Conservation (phyloP, 2,888 invertebrate species). For the Drosophila nr. fundita region DNA sequence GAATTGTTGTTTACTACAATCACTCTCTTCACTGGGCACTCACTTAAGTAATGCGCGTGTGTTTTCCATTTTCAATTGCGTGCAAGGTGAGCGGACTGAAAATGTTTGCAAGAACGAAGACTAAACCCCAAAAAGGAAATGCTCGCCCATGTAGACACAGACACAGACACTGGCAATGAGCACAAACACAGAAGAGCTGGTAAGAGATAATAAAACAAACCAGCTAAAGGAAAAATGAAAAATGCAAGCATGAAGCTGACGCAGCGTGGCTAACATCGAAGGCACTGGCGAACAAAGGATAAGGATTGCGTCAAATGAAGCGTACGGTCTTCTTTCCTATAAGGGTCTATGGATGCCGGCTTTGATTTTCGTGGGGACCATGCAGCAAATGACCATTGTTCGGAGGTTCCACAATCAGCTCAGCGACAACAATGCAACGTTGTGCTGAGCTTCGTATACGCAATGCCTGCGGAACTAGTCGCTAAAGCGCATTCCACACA, state of each 20-base stretch:
- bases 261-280: slow-evolving; percentile 26
- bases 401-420: slow-evolving; percentile 20
- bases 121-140: slow-evolving; percentile 26
- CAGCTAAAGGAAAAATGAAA: slow-evolving; percentile 58
- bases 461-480: slow-evolving; percentile 37
- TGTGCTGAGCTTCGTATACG: slow-evolving; percentile 41
- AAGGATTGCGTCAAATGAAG: slow-evolving; percentile 70
- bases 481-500: slow-evolving; percentile 7
- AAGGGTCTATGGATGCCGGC: slow-evolving; percentile 11
- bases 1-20: slow-evolving; percentile 40
- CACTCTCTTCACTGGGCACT: slow-evolving; percentile 49
- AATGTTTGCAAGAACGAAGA: slow-evolving; percentile 27
- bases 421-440: slow-evolving; percentile 45
- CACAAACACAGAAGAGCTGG: slow-evolving; percentile 11
- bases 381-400: slow-evolving; percentile 42
- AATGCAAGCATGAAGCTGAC: slow-evolving; percentile 48
- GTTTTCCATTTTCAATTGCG: slow-evolving; percentile 54
- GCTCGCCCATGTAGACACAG: slow-evolving; percentile 4
- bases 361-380: slow-evolving; percentile 23
- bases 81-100: slow-evolving; percentile 34
- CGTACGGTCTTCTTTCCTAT: slow-evolving; percentile 40
- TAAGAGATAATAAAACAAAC: slow-evolving; percentile 54
- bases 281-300: slow-evolving; percentile 59
- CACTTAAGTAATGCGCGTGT: slow-evolving; percentile 55
- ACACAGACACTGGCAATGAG: slow-evolving; percentile 4